Base-by-base conservation (phyloP, 2,888 invertebrate genomes). In the Oligia latruncula region DNA sequence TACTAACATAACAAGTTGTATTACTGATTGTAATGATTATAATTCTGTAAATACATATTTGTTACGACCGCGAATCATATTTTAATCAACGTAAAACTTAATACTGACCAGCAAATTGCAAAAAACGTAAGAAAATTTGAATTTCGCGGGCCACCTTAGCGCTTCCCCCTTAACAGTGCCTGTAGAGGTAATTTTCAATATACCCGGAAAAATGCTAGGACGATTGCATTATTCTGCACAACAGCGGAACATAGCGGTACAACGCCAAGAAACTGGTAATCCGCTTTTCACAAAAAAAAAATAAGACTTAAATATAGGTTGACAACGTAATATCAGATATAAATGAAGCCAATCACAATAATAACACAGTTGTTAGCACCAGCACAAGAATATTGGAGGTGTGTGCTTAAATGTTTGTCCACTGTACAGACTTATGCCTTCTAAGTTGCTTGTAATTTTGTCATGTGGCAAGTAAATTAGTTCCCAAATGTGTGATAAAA, bases 371-470 rank as follows among this genome's bases (percentile, higher is more conserved):
- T 71, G n/a, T 62, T 35, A 64, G 46, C 43, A 71, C 52, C 20
- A 23, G 23, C 23, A 64, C 46, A 55, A 43, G 0, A 49, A 68
- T 35, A n/a, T 49, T n/a, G 15, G 11, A 15, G 29, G 29, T n/a
- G 29, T 23, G 29, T 29, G 11, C 2, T 46, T 9, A 29, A 20
- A 43, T 55, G 1, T 46, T 80, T 35, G n/a, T 6, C 20, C 67
- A 35, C 46, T 74, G 23, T 49, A 43, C 20, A 73, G 17, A 74
- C 65, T 62, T n/a, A 72, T 23, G 46, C 13, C 23, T 46, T 35
- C 76, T 20, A 58, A 74, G 23, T 55, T 23, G 35, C 77, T 77
- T 77, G 29, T 65, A 23, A 64, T 55, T 65, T 77, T 77, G 65
- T 35, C 52, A 2, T 46, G 8, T 64, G 23, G 77, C 8, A 35